Base-by-base conservation (phyloP, 2,797 vertebrate species). In the Halcyon chelicuti region DNA sequence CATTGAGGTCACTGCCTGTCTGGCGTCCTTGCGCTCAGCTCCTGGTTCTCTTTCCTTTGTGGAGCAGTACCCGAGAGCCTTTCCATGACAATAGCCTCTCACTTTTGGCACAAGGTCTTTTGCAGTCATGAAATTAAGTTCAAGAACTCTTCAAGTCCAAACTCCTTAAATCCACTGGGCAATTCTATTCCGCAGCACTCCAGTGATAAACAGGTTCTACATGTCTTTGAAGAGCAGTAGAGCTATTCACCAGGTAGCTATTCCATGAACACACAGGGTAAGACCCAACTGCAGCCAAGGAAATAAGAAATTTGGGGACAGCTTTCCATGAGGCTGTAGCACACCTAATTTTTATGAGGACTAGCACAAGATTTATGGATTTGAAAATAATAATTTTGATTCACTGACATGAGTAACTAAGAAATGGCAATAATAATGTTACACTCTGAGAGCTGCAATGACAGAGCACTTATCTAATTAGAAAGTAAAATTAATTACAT, bases 381-480 rank as follows among this genome's bases (percentile, higher is more conserved):
- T 16, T 5, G 16, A 77, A 54, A 86, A 55, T 68, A 37, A 16
- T 8, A 12, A 33, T 73, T 81, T 55, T 67, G 22, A 68, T 54
- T 83, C 58, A 16, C n/a, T 88, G 89, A 16, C 73, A 55, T 83
- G n/a, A 44, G 47, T 70, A 58, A 44, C 39, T 29, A 29, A 29
- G 49, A 12, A 8, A 22, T 12, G 66, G 47, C 66, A 90, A 21
- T 81, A 95, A 84, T 75, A 52, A 87, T 62, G 3, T 13, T 90
- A 3, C 58, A 25, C 17, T 54, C 62, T 2, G 40, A 84, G 40
- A 78, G 67, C 4, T 88, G 67, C 60, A 61, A 52, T 16, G 87
- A 52, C 66, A 88, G 82, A 70, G 47, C 89, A 75, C 91, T 86
- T 93, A 94, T 42, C 70, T 91, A 81, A 90, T 95, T 94, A 91